Conservation (phyloP, 2,113 vertebrate genomes). For the Neotoma lepida region DNA sequence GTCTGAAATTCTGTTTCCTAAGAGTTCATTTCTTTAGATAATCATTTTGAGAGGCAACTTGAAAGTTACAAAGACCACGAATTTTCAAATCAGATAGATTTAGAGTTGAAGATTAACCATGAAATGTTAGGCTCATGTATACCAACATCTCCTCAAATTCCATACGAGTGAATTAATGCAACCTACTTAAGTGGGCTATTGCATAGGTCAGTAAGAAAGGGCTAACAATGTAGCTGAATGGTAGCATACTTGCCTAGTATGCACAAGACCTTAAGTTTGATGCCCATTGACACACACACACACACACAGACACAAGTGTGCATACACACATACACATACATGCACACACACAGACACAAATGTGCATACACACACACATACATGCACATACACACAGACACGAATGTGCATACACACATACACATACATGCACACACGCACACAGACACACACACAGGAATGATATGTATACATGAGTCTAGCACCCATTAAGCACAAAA, state of each 20-base stretch:
- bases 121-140: background rate
- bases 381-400: background rate
- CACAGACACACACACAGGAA: background rate
- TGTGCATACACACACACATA: background rate
- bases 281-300: background rate
- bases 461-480: background rate
- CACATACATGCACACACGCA: background rate
- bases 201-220: background rate
- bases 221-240: background rate
- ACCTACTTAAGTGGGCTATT: background rate
- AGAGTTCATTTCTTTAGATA: background rate
- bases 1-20: background rate
- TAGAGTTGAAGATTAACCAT: slow-evolving; percentile 23
- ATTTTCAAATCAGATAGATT: slow-evolving; percentile 47
- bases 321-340: no score
- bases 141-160: background rate
- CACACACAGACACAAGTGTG: background rate
- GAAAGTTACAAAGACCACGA: background rate
- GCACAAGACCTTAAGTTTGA: background rate
- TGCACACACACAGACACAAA: background rate
- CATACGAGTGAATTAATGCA: background rate
- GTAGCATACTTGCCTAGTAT: background rate
- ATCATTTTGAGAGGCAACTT: background rate
- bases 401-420: no score
- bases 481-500: background rate